phyloP scores from a whole-genome alignment of 2,113 vertebrate genomes.

The Pomatostomus ruficeps region DNA sequence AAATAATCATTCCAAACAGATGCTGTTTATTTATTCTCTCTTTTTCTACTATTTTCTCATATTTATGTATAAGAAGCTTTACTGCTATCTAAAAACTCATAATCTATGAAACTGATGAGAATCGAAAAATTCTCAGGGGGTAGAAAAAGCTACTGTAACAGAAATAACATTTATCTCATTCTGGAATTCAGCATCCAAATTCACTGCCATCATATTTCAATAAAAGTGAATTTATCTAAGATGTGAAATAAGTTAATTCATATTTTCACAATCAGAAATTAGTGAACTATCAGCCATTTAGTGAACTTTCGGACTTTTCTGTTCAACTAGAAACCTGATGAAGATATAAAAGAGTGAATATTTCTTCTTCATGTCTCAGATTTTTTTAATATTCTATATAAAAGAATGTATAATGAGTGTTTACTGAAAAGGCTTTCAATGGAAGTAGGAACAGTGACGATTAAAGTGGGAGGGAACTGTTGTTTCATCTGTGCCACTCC shows the following conservation, averaged over 20 bases:
- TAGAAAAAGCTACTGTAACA: neutral
- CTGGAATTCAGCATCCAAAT: neutral
- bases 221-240: neutral
- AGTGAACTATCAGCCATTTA: neutral
- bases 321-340: neutral
- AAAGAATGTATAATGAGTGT: neutral
- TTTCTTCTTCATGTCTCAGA: neutral
- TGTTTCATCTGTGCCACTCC: neutral
- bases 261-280: neutral
- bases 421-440: neutral
- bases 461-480: neutral
- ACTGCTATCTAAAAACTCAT: neutral
- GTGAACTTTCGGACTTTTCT: neutral
- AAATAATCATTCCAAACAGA: slow-evolving; percentile 35
- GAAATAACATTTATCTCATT: neutral
- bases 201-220: neutral
- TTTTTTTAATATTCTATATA: neutral
- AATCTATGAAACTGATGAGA: neutral
- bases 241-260: neutral
- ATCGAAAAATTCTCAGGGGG: neutral
- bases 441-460: neutral
- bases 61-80: neutral
- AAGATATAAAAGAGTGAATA: neutral
- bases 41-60: neutral
- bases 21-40: neutral